Evolutionary conservation across 2,888 invertebrate genomes (phyloP), one percentile per base, ranked within the genome.

Genomic region (Cinara cedri): DNA sequence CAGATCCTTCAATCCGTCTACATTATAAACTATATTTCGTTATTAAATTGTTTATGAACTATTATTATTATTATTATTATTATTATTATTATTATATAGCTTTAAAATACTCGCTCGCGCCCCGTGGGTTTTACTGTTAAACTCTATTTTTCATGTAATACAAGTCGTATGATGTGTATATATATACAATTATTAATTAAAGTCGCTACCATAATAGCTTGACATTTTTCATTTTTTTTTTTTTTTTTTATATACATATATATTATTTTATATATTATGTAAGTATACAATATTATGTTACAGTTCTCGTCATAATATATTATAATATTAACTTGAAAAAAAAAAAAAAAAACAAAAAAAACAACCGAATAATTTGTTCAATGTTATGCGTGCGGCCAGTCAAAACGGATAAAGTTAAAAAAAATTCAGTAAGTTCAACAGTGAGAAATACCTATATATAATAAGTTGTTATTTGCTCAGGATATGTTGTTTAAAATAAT

Each of bases 391-490:
- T 34, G 13, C 16, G 42, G 42, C 21, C 21, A 42, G 74, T 74
- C 74, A 63, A 74, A 74, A 74, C 74, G 63, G 74, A 51, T 42
- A 16, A 16, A 51, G 16, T 49, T 42, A 10, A 21, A 54, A 72
- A 62, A 46, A n/a, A n/a, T n/a, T 3, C 19, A 54, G 34, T 34
- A 34, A 24, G 42, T 63, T 24, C 16, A 65, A 44, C 54, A 13
- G n/a, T 54, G 62, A 19, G 49, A 65, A 13, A 54, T 54, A 54
- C 34, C 21, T 11, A 55, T 74, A 54, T 54, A 54, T 55, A 3
- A 55, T 74, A 54, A 44, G 21, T 65, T 44, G 63, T 65, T 54
- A 62, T 72, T 72, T 72, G 72, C 72, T 72, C 72, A 72, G 72
- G 19, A 62, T 6, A 34, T 34, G 49, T 62, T 51, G 49, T 72